Evolutionary conservation across 2,797 vertebrate species (phyloP).

Genomic region (Aselliscus stoliczkanus): DNA sequence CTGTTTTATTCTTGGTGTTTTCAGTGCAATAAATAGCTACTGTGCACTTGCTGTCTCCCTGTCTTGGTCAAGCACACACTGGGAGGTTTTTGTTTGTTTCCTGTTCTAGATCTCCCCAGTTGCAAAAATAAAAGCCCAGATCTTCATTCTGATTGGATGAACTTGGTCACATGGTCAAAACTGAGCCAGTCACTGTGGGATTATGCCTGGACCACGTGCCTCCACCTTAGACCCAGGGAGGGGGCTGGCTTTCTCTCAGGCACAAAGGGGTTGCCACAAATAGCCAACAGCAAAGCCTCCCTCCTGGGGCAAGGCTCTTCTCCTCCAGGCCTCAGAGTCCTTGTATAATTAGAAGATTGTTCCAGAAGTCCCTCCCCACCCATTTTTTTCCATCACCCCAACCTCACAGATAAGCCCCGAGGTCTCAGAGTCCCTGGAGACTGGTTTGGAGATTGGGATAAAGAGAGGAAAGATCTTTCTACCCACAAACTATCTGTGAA

Average conservation of each 20-base stretch:
- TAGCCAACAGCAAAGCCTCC: background rate
- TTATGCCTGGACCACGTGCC: background rate
- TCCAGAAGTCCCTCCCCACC: background rate
- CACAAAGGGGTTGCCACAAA: background rate
- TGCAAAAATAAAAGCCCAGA: background rate
- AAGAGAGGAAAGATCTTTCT: background rate
- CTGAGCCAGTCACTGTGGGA: background rate
- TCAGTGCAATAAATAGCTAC: conserved; percentile 87
- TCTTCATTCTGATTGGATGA: background rate
- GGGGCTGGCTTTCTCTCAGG: background rate
- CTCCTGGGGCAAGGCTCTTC: background rate
- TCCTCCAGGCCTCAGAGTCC: background rate
- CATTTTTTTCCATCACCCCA: background rate
- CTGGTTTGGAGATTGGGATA: background rate
- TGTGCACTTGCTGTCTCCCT: conserved; percentile 73
- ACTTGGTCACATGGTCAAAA: background rate
- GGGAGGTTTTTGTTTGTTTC: background rate
- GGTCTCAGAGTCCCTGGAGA: background rate
- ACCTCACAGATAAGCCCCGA: background rate
- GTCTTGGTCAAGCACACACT: background rate
- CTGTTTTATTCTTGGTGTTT: conserved; percentile 86
- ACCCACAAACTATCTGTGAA: background rate
- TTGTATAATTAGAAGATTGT: background rate
- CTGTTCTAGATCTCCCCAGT: background rate
- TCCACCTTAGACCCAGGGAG: background rate